Base-by-base conservation (phyloP, 2,113 vertebrate genomes). In the Mobula hypostoma region DNA sequence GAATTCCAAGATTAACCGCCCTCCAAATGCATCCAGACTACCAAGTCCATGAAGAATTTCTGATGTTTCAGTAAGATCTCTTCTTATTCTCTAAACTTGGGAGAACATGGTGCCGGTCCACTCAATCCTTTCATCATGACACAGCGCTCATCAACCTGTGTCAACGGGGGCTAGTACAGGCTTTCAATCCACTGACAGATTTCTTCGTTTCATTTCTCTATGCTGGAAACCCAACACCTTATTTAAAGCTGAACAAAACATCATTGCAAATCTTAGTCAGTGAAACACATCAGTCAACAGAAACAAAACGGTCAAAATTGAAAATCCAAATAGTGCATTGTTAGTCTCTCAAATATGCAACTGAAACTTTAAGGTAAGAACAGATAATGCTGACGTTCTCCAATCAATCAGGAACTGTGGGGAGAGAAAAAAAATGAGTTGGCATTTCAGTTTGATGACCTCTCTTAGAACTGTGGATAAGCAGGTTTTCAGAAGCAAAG, bases 191-290 rank as follows among this genome's bases (percentile, higher is more conserved):
- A 15, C 63, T 91, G n/a, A 7, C 68, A 14, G 17, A 58, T 9
- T 36, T 32, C 6, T 90, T 58, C 87, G 66, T 56, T 48, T 24
- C 29, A 29, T n/a, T 29, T 90, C 85, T n/a, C 12, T 90, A 58
- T 27, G 63, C 88, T 91, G 88, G 88, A 70, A 36, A 68, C 85
- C 17, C 11, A 61, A n/a, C 85, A 9, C 88, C 19, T 70, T 66
- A n/a, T 91, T 91, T 91, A 91, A 32, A 70, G 63, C 63, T 8
- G n/a, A 14, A 91, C 61, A 91, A 91, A 15, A 91, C 36, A n/a
- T 29, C 17, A 36, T 19, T 32, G 63, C 8, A 91, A 91, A 70
- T 68, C n/a, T 21, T 66, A 36, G n/a, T 32, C 88, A 91, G 12
- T 21, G 70, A 19, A 91, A 36, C 32, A 27, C 19, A 58, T 70